phyloP scores from a whole-genome alignment of 92 coral and sea anemone genomes.

The Parazoanthus atlanticus region DNA sequence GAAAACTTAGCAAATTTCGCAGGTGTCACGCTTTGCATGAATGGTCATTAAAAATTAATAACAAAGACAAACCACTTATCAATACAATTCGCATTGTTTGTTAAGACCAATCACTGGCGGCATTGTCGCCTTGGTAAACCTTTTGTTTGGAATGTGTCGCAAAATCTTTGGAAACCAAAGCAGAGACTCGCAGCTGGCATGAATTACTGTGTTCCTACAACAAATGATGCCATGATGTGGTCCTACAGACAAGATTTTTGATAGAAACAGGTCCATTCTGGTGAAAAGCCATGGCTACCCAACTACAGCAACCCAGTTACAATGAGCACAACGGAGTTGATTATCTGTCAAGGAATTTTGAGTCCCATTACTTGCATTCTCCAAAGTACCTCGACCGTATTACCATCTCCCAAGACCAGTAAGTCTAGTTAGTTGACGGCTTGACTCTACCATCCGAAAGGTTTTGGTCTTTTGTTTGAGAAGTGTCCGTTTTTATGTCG shows the following conservation, averaged over 20 bases:
- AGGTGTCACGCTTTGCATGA: conserved; percentile 23
- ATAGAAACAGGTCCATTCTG: not conserved
- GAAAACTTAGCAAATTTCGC: not conserved
- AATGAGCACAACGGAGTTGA: conserved; percentile 81
- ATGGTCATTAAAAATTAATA: conserved; percentile 25
- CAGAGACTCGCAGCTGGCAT: not conserved
- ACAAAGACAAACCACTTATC: conserved; percentile 11
- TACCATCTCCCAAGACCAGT: conserved; percentile 84
- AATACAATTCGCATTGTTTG: conserved; percentile 51
- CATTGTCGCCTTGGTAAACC: conserved; percentile 71
- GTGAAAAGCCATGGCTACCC: conserved; percentile 58
- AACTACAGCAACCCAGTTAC: conserved; percentile 61
- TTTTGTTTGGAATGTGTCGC: conserved; percentile 59
- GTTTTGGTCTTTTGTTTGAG: not conserved
- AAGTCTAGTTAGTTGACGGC: conserved; percentile 47
- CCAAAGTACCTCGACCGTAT: conserved; percentile 85
- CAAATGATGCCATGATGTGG: not conserved
- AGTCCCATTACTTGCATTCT: conserved; percentile 83
- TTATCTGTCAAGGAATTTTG: conserved; percentile 89
- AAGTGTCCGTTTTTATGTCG: not conserved
- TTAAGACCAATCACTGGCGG: conserved; percentile 53
- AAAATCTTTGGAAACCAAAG: conserved; percentile 31
- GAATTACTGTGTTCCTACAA: conserved; percentile 1
- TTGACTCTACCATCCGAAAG: not conserved
- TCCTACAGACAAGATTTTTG: not conserved